Percentiles rank a stretch among this genome's conserved stretches.
Evolutionary conservation across 2,113 vertebrate species (phyloP).

Genomic region (Austrofundulus limnaeus): DNA sequence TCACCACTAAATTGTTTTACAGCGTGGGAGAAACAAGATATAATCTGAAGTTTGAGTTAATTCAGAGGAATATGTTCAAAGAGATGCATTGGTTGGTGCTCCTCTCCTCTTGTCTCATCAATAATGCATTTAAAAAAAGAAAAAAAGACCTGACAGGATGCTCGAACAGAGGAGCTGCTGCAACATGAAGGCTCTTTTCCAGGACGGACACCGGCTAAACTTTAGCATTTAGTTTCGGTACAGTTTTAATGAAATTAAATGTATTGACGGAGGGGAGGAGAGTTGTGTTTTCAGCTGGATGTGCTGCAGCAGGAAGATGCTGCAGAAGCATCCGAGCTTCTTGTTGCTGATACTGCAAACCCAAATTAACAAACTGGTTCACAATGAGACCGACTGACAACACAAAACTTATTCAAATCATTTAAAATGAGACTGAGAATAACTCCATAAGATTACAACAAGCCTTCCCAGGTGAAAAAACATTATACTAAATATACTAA

Average conservation of each 20-base stretch:
- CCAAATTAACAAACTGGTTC: background rate
- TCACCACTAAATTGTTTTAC: too few relatives aligned
- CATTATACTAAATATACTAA: too few relatives aligned
- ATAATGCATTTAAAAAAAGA: slow-evolving; percentile 74
- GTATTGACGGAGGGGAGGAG: slow-evolving; percentile 49
- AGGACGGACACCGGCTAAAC: slow-evolving; percentile 77
- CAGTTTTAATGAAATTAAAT: slow-evolving; percentile 80
- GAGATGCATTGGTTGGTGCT: slow-evolving; percentile 66
- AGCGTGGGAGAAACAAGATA: slow-evolving; percentile 45
- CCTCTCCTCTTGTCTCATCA: slow-evolving; percentile 79
- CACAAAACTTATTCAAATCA: too few relatives aligned
- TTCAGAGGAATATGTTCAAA: slow-evolving; percentile 77
- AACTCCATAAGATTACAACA: too few relatives aligned
- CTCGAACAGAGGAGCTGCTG: slow-evolving; percentile 64
- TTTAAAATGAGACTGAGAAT: too few relatives aligned
- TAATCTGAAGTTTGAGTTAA: slow-evolving; percentile 70
- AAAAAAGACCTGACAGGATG: slow-evolving; percentile 72
- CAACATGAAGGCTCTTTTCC: slow-evolving; percentile 66
- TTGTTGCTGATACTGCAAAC: background rate
- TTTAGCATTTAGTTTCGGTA: slow-evolving; percentile 77
- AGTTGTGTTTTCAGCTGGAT: slow-evolving; percentile 30
- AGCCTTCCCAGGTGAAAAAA: too few relatives aligned
- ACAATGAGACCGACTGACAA: background rate
- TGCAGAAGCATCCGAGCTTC: background rate
- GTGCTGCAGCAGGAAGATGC: slow-evolving; percentile 7